Evolutionary conservation across 1,140 invertebrate species (phyloP).

Genomic region (Papilio polyxenes): DNA sequence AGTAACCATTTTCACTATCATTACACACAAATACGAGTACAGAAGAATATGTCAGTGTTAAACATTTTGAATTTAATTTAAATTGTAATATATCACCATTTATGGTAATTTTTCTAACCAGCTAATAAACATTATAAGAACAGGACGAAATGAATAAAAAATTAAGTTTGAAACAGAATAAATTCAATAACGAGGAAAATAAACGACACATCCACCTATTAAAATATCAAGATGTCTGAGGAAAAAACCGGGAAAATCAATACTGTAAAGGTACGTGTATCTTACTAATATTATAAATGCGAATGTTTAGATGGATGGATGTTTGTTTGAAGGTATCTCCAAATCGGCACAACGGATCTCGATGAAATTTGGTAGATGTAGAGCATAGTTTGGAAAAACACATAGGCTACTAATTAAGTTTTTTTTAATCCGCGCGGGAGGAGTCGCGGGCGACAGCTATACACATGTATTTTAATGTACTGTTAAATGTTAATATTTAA

Average conservation of each 20-base stretch:
- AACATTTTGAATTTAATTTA: background rate
- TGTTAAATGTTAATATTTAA: too few relatives aligned
- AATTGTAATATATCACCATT: background rate
- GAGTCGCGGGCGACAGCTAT: too few relatives aligned
- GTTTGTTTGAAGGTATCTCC: too few relatives aligned
- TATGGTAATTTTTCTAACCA: background rate
- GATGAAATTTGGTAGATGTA: too few relatives aligned
- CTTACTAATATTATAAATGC: background rate
- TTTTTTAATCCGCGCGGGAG: too few relatives aligned
- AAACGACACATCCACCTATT: background rate
- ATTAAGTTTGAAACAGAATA: background rate
- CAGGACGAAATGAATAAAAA: background rate
- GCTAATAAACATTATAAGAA: background rate
- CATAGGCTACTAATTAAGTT: too few relatives aligned
- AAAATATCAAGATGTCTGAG: background rate
- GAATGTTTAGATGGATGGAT: too few relatives aligned
- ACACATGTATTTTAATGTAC: too few relatives aligned
- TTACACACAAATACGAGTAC: background rate
- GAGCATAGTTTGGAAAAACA: too few relatives aligned
- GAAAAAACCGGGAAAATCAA: background rate
- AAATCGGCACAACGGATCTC: too few relatives aligned
- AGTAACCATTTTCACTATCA: background rate
- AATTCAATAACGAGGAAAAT: background rate
- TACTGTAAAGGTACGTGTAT: background rate
- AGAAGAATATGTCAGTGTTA: background rate